Percentiles rank a stretch among this genome's conserved stretches.
phyloP scores from a whole-genome alignment of 2,888 invertebrate species.

The Bruchidius siliquastri region DNA sequence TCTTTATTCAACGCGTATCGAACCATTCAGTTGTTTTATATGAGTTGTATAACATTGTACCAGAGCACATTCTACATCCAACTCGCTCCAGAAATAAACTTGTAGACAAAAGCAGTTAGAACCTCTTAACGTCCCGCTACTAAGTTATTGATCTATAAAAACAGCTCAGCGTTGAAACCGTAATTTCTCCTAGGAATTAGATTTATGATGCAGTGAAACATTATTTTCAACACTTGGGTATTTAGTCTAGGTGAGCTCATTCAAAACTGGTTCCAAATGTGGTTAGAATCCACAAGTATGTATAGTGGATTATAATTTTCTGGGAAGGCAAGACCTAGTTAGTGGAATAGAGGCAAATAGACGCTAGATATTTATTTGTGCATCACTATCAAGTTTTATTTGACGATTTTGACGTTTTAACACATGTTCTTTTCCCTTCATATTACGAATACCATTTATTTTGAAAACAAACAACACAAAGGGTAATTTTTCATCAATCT shows the following conservation, averaged over 20 bases:
- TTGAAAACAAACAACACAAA: too few species aligned
- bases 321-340: too few species aligned
- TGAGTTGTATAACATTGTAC: neutral
- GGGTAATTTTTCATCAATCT: too few species aligned
- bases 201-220: neutral
- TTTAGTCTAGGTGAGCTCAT: neutral
- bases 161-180: constrained; percentile 25
- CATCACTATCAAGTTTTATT: too few species aligned
- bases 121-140: constrained; percentile 3
- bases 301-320: too few species aligned
- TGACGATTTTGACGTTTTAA: too few species aligned
- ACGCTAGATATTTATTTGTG: too few species aligned
- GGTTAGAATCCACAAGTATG: too few species aligned
- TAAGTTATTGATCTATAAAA: constrained; percentile 30
- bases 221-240: neutral
- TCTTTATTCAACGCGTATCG: neutral
- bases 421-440: too few species aligned
- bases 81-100: neutral
- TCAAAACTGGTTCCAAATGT: neutral
- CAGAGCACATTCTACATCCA: neutral
- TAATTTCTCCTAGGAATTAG: constrained; percentile 8
- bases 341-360: too few species aligned
- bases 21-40: neutral
- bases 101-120: neutral
- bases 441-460: too few species aligned